Evolutionary conservation across 2,888 invertebrate species (phyloP), one percentile per base, ranked within the genome.

Genomic region (Ellobium chinense): DNA sequence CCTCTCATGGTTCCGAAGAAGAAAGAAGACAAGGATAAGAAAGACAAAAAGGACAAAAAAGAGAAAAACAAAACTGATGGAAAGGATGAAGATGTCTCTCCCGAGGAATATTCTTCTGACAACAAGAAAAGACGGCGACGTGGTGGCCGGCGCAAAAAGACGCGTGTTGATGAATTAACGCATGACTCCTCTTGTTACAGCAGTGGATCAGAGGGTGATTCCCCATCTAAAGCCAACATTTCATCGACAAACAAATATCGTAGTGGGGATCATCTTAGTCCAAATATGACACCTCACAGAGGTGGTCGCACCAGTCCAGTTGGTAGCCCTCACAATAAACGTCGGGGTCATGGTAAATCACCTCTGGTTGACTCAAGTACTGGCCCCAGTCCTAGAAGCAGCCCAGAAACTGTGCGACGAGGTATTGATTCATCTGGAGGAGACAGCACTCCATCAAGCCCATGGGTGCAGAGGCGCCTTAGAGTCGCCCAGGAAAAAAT

Each of bases 391-490:
- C 91, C 91, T 9, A 85, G 89, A 36, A 89, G 90, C 72, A 92
- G 92, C 81, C 92, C 92, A 37, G 90, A 91, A 79, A 80, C 83
- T 54, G 82, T 84, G 18, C 86, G 89, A 27, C 87, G 88, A 80
- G 87, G 87, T 72, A 77, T 81, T 63, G 86, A 87, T 82, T 88
- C 89, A 12, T 93, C 96, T 95, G 91, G 95, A 95, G 83, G 76
- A 21, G 90, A 87, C 92, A 86, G 90, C 85, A 92, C 93, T 24
- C 93, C 94, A 14, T 94, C 94, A 37, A 94, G 94, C 78, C 92
- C 92, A 14, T 92, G 92, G 93, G 89, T 92, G 24, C 92, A 91
- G 82, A 87, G 92, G 89, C 88, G 93, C 92, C 86, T 93, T 91
- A 84, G 93, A 91, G 94, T 94, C 76, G 90, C 90, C 54, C 93